These are phyloP conservation scores for Dicentrarchus labrax DNA, from an alignment of 2,113 vertebrate genomes.

Conservation along the genomic window DNA sequence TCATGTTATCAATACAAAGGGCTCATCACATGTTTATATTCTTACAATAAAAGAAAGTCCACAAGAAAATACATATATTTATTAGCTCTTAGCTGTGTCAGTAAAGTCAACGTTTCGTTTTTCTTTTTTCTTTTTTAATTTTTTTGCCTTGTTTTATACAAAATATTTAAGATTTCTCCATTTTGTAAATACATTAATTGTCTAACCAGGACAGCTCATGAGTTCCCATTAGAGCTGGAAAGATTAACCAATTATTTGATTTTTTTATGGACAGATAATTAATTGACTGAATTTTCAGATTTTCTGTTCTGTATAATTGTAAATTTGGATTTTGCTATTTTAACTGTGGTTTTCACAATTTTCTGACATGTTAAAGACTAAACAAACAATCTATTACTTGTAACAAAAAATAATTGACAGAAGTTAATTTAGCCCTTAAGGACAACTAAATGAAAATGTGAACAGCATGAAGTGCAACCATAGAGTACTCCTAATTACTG, in stretches of 20 bases:
- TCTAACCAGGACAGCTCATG: no score
- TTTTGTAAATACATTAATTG: no score
- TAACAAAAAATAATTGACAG: neutral
- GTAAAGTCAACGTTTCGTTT: no score
- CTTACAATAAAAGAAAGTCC: neutral
- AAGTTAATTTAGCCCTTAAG: no score
- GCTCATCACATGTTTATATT: neutral
- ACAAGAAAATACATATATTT: neutral
- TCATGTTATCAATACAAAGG: constrained; percentile 30
- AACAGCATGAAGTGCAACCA: neutral
- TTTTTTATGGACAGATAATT: no score
- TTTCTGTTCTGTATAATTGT: neutral
- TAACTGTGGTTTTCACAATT: neutral
- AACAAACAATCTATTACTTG: neutral
- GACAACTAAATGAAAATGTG: neutral
- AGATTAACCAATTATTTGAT: no score
- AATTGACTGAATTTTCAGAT: no score
- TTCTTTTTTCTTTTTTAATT: neutral
- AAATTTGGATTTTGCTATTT: neutral
- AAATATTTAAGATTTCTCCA: no score
- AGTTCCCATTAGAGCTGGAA: no score
- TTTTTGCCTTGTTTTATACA: no score
- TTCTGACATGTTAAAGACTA: no score
- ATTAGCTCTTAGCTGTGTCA: no score
- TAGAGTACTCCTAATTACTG: constrained; percentile 6